These are phyloP conservation scores for Melieria picta DNA, from an alignment of 2,888 invertebrate species.

Conservation along the genomic window DNA sequence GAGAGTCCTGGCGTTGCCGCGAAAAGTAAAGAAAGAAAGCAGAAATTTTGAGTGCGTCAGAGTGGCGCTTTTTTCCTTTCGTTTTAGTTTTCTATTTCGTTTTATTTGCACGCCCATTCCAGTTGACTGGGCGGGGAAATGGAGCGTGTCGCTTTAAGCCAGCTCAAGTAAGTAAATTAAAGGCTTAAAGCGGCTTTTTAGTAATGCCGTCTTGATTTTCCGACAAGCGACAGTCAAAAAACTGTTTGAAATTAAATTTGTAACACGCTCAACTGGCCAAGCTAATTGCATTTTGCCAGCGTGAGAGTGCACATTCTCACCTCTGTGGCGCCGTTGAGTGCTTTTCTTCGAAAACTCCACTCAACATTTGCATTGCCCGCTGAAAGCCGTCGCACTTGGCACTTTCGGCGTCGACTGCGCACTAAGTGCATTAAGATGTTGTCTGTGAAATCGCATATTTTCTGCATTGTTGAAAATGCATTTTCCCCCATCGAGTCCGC, in stretches of 20 bases:
- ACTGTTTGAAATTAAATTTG: no score
- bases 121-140: constrained; percentile 24
- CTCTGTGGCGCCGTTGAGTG: no score
- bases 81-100: neutral
- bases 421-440: constrained; percentile 66
- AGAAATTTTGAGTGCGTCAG: constrained; percentile 6
- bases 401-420: constrained; percentile 29
- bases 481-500: constrained; percentile 1
- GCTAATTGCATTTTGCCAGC: no score
- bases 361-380: no score
- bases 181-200: neutral
- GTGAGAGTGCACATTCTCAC: no score
- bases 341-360: no score
- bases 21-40: constrained; percentile 4
- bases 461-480: constrained; percentile 30
- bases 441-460: constrained; percentile 46
- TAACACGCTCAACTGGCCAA: no score
- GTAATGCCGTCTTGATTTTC: no score
- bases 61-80: neutral
- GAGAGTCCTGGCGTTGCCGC: neutral
- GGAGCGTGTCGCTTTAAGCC: constrained; percentile 23
- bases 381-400: no score
- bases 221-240: no score
- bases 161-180: constrained; percentile 4
- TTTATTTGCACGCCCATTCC: constrained; percentile 11